These are phyloP conservation scores for Mylabris phalerata DNA, from an alignment of 1,140 invertebrate species.

Conservation along the genomic window DNA sequence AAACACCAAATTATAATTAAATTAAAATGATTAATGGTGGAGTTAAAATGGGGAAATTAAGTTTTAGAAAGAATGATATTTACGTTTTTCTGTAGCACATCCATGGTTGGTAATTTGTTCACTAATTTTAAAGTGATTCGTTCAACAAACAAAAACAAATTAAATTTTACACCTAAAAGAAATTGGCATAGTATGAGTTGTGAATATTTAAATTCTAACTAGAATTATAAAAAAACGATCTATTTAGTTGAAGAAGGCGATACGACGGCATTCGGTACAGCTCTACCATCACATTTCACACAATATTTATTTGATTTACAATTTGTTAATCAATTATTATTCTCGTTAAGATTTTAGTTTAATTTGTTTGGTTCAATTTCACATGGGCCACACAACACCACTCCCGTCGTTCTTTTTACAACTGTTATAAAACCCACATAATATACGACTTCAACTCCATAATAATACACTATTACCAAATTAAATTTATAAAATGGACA, in stretches of 20 bases:
- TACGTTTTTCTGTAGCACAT: slow-evolving; percentile 38
- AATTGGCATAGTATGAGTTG: slow-evolving; percentile 10
- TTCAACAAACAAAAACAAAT: neutral
- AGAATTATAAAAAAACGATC: neutral
- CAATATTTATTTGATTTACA: too few relatives aligned
- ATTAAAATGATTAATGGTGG: too few relatives aligned
- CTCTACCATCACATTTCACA: too few relatives aligned
- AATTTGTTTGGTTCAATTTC: too few relatives aligned
- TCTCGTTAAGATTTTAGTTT: too few relatives aligned
- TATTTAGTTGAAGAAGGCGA: too few relatives aligned
- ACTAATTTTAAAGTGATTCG: slow-evolving; percentile 9
- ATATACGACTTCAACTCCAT: slow-evolving; percentile 14
- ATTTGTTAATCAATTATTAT: too few relatives aligned
- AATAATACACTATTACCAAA: slow-evolving; percentile 15
- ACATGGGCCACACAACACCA: too few relatives aligned
- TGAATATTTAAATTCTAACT: slow-evolving; percentile 7
- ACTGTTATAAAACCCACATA: slow-evolving; percentile 17
- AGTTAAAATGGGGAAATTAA: too few relatives aligned
- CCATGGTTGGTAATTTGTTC: slow-evolving; percentile 30
- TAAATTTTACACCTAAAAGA: slow-evolving; percentile 33
- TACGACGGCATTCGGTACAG: too few relatives aligned
- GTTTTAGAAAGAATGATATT: slow-evolving; percentile 17
- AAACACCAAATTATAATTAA: too few relatives aligned
- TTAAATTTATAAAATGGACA: slow-evolving; percentile 4
- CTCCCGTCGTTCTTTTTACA: slow-evolving; percentile 10